Conservation (phyloP, 2,113 vertebrate species). For the Isichthys henryi region DNA sequence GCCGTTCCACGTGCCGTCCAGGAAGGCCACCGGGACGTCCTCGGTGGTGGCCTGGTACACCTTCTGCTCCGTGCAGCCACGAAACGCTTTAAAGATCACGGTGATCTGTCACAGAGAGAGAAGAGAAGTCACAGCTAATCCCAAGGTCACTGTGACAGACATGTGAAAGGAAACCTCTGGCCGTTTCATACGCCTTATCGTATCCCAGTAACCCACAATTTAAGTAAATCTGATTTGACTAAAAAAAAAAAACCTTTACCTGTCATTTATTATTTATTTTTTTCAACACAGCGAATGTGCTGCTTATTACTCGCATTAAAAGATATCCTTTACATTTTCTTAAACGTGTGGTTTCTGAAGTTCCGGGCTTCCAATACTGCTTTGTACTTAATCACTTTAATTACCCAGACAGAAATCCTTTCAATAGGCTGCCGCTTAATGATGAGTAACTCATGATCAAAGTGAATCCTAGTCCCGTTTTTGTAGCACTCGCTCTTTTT, state of each 20-base stretch:
- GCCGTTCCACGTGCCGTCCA: conserved; percentile 63
- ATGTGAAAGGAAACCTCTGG: neutral
- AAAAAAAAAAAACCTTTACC: neutral
- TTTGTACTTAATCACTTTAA: neutral
- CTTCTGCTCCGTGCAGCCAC: conserved; percentile 70
- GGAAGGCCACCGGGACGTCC: conserved; percentile 66
- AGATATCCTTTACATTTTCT: neutral
- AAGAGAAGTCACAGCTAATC: neutral
- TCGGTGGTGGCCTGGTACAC: conserved; percentile 72
- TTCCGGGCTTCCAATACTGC: neutral
- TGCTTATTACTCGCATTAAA: neutral
- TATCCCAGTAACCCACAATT: neutral
- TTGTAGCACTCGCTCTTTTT: neutral
- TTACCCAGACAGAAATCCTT: neutral
- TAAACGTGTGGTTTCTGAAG: neutral
- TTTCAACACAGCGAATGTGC: neutral
- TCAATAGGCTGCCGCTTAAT: neutral
- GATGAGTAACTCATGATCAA: neutral
- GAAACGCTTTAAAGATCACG: conserved; percentile 69
- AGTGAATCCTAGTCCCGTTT: neutral
- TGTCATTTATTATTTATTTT: neutral
- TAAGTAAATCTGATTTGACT: neutral
- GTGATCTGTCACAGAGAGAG: conserved; percentile 59
- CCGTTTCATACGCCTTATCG: neutral
- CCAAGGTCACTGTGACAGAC: neutral